phyloP scores from a whole-genome alignment of 2,888 invertebrate species.

The Lamellibrachia satsuma region DNA sequence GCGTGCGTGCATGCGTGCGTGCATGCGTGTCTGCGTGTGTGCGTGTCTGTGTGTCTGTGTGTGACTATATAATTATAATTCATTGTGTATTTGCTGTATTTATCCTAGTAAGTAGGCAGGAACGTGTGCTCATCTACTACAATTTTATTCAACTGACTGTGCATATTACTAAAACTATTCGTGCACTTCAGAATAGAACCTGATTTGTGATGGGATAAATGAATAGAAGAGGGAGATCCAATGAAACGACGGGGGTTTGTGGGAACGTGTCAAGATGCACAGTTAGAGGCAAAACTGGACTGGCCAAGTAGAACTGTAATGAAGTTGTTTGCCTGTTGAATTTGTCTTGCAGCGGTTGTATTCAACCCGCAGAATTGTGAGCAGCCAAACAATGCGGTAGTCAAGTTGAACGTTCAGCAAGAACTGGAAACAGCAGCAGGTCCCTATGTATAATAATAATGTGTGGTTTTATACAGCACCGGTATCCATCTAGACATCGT shows the following conservation, averaged over 20 bases:
- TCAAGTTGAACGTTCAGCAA: conserved; percentile 84
- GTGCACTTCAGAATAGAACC: too few relatives aligned
- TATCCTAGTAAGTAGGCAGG: too few relatives aligned
- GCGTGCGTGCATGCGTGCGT: too few relatives aligned
- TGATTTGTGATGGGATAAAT: too few relatives aligned
- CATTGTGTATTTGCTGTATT: too few relatives aligned
- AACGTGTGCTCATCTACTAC: too few relatives aligned
- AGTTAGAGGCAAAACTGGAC: conserved; percentile 9
- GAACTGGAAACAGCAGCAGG: neutral
- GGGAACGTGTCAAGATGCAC: neutral
- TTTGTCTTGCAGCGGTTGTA: neutral
- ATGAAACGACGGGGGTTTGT: neutral
- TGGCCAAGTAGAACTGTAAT: neutral
- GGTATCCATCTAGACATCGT: too few relatives aligned
- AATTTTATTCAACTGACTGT: too few relatives aligned
- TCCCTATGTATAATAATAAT: neutral
- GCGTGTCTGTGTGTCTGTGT: too few relatives aligned
- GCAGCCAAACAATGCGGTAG: conserved; percentile 93
- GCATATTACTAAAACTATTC: too few relatives aligned
- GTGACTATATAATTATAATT: too few relatives aligned
- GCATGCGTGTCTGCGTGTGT: too few relatives aligned
- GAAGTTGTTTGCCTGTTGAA: neutral
- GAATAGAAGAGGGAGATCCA: neutral
- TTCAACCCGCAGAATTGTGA: conserved; percentile 80
- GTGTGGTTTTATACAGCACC: neutral